Conservation (phyloP, 1,140 invertebrate genomes). For the Drosophila bifasciata region DNA sequence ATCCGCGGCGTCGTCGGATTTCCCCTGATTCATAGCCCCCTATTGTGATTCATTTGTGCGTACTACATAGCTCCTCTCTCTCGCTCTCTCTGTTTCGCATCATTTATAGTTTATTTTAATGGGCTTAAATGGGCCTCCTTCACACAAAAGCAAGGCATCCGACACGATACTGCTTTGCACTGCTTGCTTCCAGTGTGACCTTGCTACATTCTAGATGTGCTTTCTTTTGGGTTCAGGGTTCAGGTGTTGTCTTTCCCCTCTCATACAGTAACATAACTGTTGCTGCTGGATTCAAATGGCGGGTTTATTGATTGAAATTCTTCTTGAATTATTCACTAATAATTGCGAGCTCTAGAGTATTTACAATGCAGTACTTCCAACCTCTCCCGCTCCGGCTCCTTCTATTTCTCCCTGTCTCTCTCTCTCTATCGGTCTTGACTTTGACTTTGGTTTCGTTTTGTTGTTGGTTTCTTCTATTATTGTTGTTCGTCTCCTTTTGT, state of each 20-base stretch:
- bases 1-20: too few relatives aligned
- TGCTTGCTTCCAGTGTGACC: slow-evolving; percentile 6
- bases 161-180: too few relatives aligned
- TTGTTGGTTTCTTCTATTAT: slow-evolving; percentile 21
- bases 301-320: slow-evolving; percentile 5
- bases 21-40: too few relatives aligned
- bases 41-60: too few relatives aligned
- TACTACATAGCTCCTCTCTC: too few relatives aligned
- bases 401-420: neutral
- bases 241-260: neutral
- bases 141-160: too few relatives aligned
- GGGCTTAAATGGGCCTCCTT: too few relatives aligned
- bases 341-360: slow-evolving; percentile 14
- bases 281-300: neutral
- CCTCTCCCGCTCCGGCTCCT: slow-evolving; percentile 3
- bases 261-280: neutral
- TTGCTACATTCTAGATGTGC: slow-evolving; percentile 2
- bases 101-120: too few relatives aligned
- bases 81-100: neutral
- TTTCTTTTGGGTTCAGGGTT: neutral
- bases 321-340: slow-evolving; percentile 28
- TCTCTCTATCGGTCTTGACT: neutral
- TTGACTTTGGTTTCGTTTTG: slow-evolving; percentile 14
- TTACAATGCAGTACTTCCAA: slow-evolving; percentile 46
- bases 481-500: slow-evolving; percentile 17